phyloP scores from a whole-genome alignment of 1,140 invertebrate genomes.

The Drosophila ercepeae region DNA sequence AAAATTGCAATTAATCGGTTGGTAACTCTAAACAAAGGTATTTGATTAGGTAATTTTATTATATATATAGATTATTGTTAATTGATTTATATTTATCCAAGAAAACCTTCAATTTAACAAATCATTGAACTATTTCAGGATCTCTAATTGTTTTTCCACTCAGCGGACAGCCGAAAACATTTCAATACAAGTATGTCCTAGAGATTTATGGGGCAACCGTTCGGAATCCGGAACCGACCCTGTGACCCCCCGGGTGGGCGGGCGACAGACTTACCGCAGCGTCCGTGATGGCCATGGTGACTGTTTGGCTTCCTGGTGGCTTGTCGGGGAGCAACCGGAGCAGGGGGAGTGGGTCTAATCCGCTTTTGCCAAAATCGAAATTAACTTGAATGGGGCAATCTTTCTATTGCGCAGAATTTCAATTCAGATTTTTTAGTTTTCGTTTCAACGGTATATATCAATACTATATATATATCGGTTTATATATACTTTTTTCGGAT shows the following conservation, averaged over 20 bases:
- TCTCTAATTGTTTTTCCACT: neutral
- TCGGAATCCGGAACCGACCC: conserved; percentile 10
- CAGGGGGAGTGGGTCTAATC: conserved; percentile 18
- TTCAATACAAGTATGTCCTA: conserved; percentile 3
- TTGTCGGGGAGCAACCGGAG: conserved; percentile 1
- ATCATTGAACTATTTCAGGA: neutral
- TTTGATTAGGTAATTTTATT: too few species aligned
- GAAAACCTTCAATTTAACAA: neutral
- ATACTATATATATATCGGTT: neutral
- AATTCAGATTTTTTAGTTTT: conserved; percentile 26
- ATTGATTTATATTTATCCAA: too few species aligned
- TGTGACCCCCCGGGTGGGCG: conserved; percentile 6
- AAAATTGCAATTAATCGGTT: too few species aligned
- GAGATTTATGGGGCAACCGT: conserved; percentile 4
- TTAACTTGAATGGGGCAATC: conserved; percentile 34
- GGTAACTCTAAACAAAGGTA: too few species aligned
- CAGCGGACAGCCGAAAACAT: neutral
- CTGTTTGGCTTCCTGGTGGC: conserved; percentile 32
- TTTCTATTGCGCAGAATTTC: conserved; percentile 34
- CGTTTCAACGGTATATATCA: conserved; percentile 38
- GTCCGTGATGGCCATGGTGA: conserved; percentile 48
- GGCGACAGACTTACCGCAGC: conserved; percentile 43
- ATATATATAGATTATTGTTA: too few species aligned
- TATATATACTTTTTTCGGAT: conserved; percentile 26
- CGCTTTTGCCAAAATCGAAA: conserved; percentile 50